Base-by-base conservation (phyloP, 2,113 vertebrate genomes). In the Campylorhamphus procurvoides region DNA sequence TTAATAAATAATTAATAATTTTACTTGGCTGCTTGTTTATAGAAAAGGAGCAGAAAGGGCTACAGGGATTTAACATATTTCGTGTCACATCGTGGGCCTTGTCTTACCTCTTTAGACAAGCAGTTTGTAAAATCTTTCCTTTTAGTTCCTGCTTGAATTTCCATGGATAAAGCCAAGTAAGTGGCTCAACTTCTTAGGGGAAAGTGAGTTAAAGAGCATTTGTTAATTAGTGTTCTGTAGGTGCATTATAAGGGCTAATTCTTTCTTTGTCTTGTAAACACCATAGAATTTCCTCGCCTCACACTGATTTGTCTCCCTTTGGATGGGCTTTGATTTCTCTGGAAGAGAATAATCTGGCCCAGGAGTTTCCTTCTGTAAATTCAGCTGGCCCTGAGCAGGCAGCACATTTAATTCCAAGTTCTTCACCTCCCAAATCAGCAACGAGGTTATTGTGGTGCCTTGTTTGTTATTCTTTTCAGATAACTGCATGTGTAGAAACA, bases 81-180 rank as follows among this genome's bases (percentile, higher is more conserved):
- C 1, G 1, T 28, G 25, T 39, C 3, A 1, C 8, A 2, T 4
- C 17, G 24, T 49, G 31, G 69, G 16, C 10, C 1, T n/a, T 35
- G 16, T 22, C 12, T 39, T 49, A 10, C 3, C 2, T 66, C 18
- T 74, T 64, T 28, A 4, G 12, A 20, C 31, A 40, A 31, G 49
- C 31, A 13, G 10, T 29, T 60, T 29, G 16, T 47, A 42, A 77
- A 63, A 28, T 47, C 11, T 39, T 62, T 9, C 6, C 8, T 66
- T 56, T 60, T 20, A 23, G 13, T 53, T 56, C 22, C 42, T 47
- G n/a, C 14, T n/a, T 24, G 31, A 18, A 44, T 77, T 56, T 39
- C 31, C 6, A 3, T 3, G 23, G 39, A 5, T 15, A 31, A 47
- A 84, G 22, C 14, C 16, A 27, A 80, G 33, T 37, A 47, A 23